Percentiles rank a stretch among this genome's conserved stretches.
These are phyloP conservation scores for Paradoxurus hermaphroditus DNA, from an alignment of 2,113 vertebrate genomes.

Conservation along the genomic window DNA sequence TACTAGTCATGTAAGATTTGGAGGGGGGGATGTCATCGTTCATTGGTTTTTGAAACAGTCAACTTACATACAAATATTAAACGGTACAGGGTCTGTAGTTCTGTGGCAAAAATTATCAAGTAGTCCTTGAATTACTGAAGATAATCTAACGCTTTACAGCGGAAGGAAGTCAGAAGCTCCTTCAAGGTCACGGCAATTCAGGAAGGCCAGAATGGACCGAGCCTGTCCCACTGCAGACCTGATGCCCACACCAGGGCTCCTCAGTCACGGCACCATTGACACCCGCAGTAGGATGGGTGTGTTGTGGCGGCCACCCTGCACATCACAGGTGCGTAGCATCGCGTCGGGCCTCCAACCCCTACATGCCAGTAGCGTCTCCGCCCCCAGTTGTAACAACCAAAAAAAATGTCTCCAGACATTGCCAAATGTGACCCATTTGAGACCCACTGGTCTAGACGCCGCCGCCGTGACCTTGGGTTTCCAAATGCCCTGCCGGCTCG, in stretches of 20 bases:
- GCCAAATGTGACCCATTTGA: background rate
- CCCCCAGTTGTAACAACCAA: background rate
- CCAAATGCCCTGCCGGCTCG: background rate
- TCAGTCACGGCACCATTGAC: fast-evolving
- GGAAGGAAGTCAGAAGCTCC: background rate
- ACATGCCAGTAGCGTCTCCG: background rate
- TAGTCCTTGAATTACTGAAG: background rate
- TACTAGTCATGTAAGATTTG: background rate
- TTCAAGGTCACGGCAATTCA: background rate
- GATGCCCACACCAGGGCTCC: background rate
- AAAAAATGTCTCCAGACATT: background rate
- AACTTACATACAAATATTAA: background rate
- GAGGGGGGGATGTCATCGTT: background rate
- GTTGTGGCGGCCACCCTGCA: background rate
- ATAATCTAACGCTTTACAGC: background rate
- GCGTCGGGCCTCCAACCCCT: fast-evolving
- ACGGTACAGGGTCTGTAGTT: fast-evolving
- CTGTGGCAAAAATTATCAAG: background rate
- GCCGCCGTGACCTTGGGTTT: background rate
- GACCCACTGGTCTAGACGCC: background rate
- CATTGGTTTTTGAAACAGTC: background rate
- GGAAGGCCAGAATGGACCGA: background rate
- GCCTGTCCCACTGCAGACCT: fast-evolving
- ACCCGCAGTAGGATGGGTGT: fast-evolving
- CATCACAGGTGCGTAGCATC: fast-evolving